phyloP scores from a whole-genome alignment of 2,113 vertebrate genomes.

The Penelope pileata region DNA sequence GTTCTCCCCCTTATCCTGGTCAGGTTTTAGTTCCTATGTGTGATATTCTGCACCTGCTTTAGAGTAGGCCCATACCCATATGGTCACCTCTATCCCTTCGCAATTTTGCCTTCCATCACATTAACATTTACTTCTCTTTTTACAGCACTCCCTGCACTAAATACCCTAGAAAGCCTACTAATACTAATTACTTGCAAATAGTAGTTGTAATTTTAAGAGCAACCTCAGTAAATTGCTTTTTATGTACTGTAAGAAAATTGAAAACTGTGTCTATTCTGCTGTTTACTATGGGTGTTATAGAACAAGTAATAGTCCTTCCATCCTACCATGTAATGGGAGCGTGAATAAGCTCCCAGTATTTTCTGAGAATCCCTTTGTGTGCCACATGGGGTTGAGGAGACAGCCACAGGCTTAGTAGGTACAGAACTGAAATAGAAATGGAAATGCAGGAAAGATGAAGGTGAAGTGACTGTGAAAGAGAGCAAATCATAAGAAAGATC shows the following conservation, averaged over 20 bases:
- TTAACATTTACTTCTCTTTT: constrained; percentile 44
- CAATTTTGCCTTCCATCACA: constrained; percentile 17
- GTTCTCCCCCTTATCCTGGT: not conserved
- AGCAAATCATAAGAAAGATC: not conserved
- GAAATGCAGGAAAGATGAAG: not conserved
- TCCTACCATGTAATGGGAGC: not conserved
- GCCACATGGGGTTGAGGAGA: not conserved
- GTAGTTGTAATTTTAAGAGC: constrained; percentile 45
- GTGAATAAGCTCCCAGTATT: not conserved
- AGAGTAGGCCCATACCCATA: not conserved
- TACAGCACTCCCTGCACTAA: not conserved
- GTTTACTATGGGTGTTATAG: not conserved
- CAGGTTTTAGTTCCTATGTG: not conserved
- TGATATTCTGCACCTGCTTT: not conserved
- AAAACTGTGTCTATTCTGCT: constrained; percentile 29
- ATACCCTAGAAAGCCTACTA: constrained; percentile 1
- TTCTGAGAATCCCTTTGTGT: not conserved
- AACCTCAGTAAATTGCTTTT: constrained; percentile 44
- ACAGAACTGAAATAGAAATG: constrained; percentile 2
- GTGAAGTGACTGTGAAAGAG: not conserved
- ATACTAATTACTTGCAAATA: constrained; percentile 55
- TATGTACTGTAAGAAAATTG: constrained; percentile 42
- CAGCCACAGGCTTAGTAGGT: not conserved
- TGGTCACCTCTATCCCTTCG: not conserved
- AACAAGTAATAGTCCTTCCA: not conserved